phyloP scores from a whole-genome alignment of 2,113 vertebrate genomes.

The Gallinago jamesoni region DNA sequence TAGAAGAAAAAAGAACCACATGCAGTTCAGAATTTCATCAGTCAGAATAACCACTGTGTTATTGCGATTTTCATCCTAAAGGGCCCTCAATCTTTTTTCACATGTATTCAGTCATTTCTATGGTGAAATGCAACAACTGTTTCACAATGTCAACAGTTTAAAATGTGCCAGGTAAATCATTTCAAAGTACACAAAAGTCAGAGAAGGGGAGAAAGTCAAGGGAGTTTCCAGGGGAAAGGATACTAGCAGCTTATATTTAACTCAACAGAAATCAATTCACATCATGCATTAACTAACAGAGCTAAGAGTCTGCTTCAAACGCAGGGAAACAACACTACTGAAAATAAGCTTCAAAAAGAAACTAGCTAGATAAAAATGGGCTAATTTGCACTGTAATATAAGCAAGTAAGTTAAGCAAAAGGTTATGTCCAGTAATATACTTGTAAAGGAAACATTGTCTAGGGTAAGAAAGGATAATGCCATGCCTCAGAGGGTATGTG shows the following conservation, averaged over 20 bases:
- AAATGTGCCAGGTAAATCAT: background rate
- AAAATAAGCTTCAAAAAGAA: background rate
- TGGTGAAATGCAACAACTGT: background rate
- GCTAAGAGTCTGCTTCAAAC: background rate
- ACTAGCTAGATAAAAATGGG: background rate
- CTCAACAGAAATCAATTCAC: background rate
- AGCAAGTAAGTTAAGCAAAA: background rate
- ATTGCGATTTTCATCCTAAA: background rate
- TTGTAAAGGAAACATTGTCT: background rate
- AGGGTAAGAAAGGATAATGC: background rate
- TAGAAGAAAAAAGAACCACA: conserved; percentile 1
- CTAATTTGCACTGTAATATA: background rate
- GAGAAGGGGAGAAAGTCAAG: background rate
- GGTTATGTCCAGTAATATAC: background rate
- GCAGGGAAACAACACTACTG: background rate
- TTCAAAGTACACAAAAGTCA: background rate
- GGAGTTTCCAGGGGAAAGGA: background rate
- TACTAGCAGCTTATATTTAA: background rate
- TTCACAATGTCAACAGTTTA: background rate
- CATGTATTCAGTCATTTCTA: background rate
- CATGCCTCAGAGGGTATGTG: background rate
- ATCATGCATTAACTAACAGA: background rate
- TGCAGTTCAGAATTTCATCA: background rate
- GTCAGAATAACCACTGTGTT: background rate
- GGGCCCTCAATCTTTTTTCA: background rate